Conservation (phyloP, 2,113 vertebrate species). For the Oreochromis spilurus region DNA sequence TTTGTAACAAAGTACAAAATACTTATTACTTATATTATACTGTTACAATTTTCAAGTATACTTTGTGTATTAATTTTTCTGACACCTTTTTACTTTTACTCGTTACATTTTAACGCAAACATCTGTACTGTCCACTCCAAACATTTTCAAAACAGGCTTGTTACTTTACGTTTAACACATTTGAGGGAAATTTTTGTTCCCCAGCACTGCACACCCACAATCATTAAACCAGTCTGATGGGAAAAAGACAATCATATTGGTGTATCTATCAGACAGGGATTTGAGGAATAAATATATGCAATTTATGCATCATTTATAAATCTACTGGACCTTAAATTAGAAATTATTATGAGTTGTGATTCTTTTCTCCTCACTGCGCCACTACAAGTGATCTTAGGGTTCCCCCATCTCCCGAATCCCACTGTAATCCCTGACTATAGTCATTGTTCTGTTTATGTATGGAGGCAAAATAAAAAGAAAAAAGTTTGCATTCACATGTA, state of each 20-base stretch:
- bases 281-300: not conserved
- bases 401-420: not conserved
- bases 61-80: not conserved
- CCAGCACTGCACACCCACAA: not conserved
- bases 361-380: not conserved
- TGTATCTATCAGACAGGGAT: not conserved
- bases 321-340: not conserved
- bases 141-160: not conserved
- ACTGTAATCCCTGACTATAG: not conserved
- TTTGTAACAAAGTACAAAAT: not conserved
- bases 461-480: not conserved
- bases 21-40: not conserved
- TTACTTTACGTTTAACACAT: fast-evolving
- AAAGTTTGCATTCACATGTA: not conserved
- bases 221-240: not conserved
- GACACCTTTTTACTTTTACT: not conserved
- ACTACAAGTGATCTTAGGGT: not conserved
- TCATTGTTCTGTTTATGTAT: not conserved
- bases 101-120: not conserved
- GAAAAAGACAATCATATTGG: not conserved
- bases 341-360: not conserved
- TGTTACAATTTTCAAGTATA: not conserved
- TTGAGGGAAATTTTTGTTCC: not conserved
- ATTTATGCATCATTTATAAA: not conserved
- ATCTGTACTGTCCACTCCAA: not conserved